Evolutionary conservation across 2,113 vertebrate genomes (phyloP).

Genomic region (Myiopsitta monachus): DNA sequence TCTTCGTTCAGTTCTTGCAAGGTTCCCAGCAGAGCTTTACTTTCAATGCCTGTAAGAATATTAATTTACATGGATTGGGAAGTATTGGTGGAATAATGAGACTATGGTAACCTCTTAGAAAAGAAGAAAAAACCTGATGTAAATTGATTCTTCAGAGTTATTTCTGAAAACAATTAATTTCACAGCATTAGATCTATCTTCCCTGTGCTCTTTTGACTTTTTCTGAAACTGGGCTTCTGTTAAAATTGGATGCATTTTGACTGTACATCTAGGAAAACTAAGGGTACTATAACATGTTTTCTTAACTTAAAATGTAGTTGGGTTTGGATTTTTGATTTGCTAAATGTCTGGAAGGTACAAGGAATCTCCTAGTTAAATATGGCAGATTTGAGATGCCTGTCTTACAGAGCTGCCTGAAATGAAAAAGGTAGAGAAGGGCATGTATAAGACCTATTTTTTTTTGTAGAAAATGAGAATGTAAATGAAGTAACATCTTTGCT

Average conservation of each 20-base stretch:
- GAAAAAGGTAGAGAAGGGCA: background rate
- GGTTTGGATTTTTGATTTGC: constrained; percentile 27
- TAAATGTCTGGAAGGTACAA: background rate
- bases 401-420: background rate
- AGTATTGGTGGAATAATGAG: background rate
- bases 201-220: background rate
- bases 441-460: fast-evolving
- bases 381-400: background rate
- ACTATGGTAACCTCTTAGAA: background rate
- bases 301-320: constrained; percentile 13
- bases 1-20: background rate
- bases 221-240: background rate
- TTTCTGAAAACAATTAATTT: background rate
- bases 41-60: background rate
- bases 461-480: background rate
- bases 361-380: background rate
- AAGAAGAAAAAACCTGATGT: background rate
- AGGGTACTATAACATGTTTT: background rate
- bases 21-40: background rate
- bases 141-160: background rate
- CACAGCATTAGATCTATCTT: background rate
- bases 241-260: constrained; percentile 39
- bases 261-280: constrained; percentile 19
- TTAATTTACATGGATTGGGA: background rate
- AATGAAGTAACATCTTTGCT: background rate